Evolutionary conservation across 2,797 vertebrate species (phyloP), one percentile per base, ranked within the genome.

Genomic region (Pangasius krempfi): DNA sequence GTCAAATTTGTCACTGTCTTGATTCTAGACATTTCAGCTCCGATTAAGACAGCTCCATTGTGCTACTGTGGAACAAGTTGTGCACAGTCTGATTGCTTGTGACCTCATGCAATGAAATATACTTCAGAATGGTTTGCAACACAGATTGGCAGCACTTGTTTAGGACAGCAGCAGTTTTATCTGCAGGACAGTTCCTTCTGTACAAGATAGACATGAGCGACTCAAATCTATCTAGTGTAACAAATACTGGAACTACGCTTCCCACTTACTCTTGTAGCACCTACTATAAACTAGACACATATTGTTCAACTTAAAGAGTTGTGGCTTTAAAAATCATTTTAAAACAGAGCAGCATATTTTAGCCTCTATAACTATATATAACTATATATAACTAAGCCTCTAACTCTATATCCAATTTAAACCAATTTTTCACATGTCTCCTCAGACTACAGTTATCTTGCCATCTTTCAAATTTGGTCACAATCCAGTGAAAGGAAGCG

Each of bases 401-500:
- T 25, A 44, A 82, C 56, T 40, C 33, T 58, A 81, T 25, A 62
- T 62, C 22, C 25, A 40, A 22, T 27, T 25, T 37, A 60, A 82
- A 47, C 80, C 25, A 40, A 58, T 37, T 33, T 33, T n/a, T n/a
- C 47, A 30, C 14, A 13, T 13, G n/a, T 30, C 78, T 25, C 22
- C 30, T 56, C 52, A 58, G 9, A 25, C 76, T 80, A 56, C 52
- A 33, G 3, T 54, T 79, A 33, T 80, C 50, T 54, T 56, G 10
- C 33, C 22, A 82, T 62, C 37, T 44, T 64, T 83, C 10, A 37
- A 60, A 37, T 83, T 83, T 83, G 80, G 58, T 81, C 79, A 60
- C 22, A 83, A 62, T 58, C 37, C 80, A 64, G 37, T 27, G 4
- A 18, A 40, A 81, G 8, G 9, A 37, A 58, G 37, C 52, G 5